A percentile compares a stretch with the other conserved stretches of the same genome.
Conservation (phyloP, 2,113 vertebrate species). For the Pipra filicauda region DNA sequence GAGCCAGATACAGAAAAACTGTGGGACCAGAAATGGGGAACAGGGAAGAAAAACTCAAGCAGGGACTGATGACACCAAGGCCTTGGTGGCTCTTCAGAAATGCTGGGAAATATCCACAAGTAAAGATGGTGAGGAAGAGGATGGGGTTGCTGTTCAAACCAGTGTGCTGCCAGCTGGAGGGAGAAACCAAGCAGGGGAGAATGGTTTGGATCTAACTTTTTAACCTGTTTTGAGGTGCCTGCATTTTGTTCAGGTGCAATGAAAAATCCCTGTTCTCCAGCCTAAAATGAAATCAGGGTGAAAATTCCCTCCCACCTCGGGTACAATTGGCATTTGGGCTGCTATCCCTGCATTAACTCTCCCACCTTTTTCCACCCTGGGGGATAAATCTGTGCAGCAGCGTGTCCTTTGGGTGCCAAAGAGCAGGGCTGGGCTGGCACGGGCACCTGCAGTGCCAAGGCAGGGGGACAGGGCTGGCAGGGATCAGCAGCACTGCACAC, state of each 20-base stretch:
- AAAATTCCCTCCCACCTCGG: not conserved
- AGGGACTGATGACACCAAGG: accelerated
- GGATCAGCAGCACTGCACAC: not conserved
- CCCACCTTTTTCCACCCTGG: accelerated
- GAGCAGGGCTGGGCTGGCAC: not conserved
- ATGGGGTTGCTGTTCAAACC: not conserved
- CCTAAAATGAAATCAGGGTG: not conserved
- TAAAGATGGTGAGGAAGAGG: not conserved
- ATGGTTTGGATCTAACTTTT: not conserved
- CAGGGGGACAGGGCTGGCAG: accelerated
- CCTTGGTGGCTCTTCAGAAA: not conserved
- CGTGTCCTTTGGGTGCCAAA: accelerated
- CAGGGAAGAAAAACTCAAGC: accelerated
- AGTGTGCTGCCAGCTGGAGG: not conserved
- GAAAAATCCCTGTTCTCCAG: not conserved
- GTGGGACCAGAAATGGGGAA: not conserved
- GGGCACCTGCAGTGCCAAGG: not conserved
- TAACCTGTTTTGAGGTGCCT: not conserved
- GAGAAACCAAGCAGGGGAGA: not conserved
- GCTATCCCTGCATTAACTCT: not conserved
- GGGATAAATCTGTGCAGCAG: not conserved
- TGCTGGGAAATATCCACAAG: not conserved
- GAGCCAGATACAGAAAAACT: not conserved
- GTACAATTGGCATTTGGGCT: not conserved
- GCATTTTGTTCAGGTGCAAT: not conserved